Evolutionary conservation across 2,113 vertebrate species (phyloP).

Genomic region (Vidua macroura): DNA sequence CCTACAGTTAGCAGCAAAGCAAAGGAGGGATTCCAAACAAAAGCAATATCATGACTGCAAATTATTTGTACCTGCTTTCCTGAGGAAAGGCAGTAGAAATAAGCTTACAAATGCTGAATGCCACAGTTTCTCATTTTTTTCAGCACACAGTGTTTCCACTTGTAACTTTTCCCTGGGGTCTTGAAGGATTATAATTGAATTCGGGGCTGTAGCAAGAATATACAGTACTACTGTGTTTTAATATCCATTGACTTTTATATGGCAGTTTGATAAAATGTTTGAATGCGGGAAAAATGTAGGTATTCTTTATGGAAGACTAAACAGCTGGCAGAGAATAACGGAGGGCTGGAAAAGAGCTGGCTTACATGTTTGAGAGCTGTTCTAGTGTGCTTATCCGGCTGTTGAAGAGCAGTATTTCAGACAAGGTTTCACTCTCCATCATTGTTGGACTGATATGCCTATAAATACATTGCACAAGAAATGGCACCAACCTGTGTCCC

Average conservation of each 20-base stretch:
- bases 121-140: background rate
- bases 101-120: slow-evolving; percentile 16
- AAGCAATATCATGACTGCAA: background rate
- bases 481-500: background rate
- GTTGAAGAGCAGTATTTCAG: background rate
- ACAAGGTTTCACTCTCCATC: background rate
- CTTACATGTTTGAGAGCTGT: background rate
- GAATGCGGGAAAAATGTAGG: background rate
- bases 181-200: slow-evolving; percentile 50
- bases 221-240: slow-evolving; percentile 34
- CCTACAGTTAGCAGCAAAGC: background rate
- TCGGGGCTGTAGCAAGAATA: slow-evolving; percentile 25
- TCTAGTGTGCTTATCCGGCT: background rate
- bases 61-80: slow-evolving; percentile 33
- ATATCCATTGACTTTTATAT: slow-evolving; percentile 35
- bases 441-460: background rate
- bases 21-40: background rate
- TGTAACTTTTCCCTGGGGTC: slow-evolving; percentile 47
- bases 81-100: slow-evolving; percentile 1
- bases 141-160: slow-evolving; percentile 18
- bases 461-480: background rate
- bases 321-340: background rate
- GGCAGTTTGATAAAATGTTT: slow-evolving; percentile 39
- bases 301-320: slow-evolving; percentile 44
- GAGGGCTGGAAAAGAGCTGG: background rate